Conservation (phyloP, 1,140 invertebrate species). For the Drosophila subpulchrella region DNA sequence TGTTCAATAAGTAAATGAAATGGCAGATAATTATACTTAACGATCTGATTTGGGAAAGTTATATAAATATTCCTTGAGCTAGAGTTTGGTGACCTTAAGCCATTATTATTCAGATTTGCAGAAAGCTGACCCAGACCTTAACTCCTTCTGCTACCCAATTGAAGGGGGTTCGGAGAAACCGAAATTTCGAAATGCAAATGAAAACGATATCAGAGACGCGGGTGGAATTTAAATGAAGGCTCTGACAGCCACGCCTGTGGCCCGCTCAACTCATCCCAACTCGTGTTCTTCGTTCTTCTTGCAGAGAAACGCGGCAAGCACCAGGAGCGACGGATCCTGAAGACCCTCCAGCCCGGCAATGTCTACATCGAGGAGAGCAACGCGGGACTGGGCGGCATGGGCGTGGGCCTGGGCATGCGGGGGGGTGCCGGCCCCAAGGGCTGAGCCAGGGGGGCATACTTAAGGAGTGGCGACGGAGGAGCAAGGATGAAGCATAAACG, state of each 20-base stretch:
- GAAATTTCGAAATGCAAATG: slow-evolving; percentile 1
- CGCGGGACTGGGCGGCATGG: slow-evolving; percentile 29
- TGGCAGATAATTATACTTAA: too few relatives aligned
- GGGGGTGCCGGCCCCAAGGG: slow-evolving; percentile 44
- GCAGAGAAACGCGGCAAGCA: slow-evolving; percentile 73
- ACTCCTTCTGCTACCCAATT: too few relatives aligned
- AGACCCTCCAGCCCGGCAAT: slow-evolving; percentile 75
- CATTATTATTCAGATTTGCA: background rate
- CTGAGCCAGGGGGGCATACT: slow-evolving; percentile 37
- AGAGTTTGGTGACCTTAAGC: background rate
- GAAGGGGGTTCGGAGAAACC: background rate
- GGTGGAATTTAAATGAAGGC: slow-evolving; percentile 5
- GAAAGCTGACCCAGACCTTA: background rate
- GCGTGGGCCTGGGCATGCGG: slow-evolving; percentile 26
- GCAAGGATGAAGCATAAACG: background rate
- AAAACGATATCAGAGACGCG: background rate
- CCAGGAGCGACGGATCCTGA: slow-evolving; percentile 74
- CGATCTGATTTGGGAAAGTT: too few relatives aligned
- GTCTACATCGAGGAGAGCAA: slow-evolving; percentile 82
- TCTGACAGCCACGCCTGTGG: slow-evolving; percentile 7
- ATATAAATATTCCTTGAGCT: too few relatives aligned
- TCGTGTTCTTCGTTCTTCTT: slow-evolving; percentile 3
- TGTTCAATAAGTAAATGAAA: too few relatives aligned
- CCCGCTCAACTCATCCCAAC: background rate
- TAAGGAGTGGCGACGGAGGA: slow-evolving; percentile 34